phyloP scores from a whole-genome alignment of 2,113 vertebrate genomes.

The Pseudolaguvia tuberculata region DNA sequence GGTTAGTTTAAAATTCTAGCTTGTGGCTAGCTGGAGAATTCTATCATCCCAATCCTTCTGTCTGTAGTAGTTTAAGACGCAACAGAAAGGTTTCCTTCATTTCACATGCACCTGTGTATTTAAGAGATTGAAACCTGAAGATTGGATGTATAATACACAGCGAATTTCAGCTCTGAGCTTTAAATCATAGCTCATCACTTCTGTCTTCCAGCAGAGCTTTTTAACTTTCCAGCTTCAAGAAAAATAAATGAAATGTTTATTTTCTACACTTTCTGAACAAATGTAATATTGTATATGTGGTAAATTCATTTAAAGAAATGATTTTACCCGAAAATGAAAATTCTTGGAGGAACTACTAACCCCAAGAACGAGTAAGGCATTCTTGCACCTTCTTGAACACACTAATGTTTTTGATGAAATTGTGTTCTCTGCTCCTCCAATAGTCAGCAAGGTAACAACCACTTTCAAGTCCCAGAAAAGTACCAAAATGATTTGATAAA shows the following conservation, averaged over 20 bases:
- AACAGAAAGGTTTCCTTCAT: not conserved
- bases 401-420: too few species aligned
- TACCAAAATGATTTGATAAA: too few species aligned
- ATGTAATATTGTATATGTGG: not conserved
- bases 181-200: constrained; percentile 1
- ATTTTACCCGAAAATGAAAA: not conserved
- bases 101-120: not conserved
- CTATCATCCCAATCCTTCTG: not conserved
- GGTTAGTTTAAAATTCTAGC: not conserved
- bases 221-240: not conserved
- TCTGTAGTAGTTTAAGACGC: not conserved
- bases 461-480: too few species aligned
- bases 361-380: not conserved
- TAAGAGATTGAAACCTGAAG: not conserved
- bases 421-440: too few species aligned
- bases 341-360: not conserved
- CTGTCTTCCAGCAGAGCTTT: not conserved
- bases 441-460: too few species aligned
- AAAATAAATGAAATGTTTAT: not conserved
- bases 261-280: not conserved
- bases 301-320: too few species aligned
- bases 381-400: too few species aligned
- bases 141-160: constrained; percentile 10
- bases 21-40: not conserved
- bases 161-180: constrained; percentile 24